Conservation (phyloP, 2,888 invertebrate species). For the Drosophila niveifrons region DNA sequence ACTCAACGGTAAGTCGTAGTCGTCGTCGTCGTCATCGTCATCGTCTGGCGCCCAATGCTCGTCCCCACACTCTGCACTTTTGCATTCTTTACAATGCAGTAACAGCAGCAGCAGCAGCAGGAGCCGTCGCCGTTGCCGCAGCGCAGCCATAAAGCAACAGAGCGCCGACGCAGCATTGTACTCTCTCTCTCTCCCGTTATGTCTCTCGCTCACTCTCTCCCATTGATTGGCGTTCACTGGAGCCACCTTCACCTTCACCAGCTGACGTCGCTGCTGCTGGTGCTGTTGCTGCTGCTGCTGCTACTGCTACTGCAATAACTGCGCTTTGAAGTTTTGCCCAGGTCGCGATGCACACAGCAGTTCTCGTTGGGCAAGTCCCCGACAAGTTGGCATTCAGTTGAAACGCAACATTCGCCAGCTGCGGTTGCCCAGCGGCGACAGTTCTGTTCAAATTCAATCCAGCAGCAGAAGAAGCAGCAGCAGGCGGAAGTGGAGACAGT, state of each 20-base stretch:
- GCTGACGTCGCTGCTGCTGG: slow-evolving; percentile 34
- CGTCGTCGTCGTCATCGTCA: slow-evolving; percentile 43
- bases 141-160: slow-evolving; percentile 27
- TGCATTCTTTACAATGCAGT: slow-evolving; percentile 33
- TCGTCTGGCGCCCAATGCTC: slow-evolving; percentile 63
- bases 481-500: slow-evolving; percentile 6
- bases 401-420: slow-evolving; percentile 84
- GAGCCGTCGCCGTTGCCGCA: slow-evolving; percentile 18
- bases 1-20: slow-evolving; percentile 66
- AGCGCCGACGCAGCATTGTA: slow-evolving; percentile 62
- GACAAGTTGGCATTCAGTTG: slow-evolving; percentile 82
- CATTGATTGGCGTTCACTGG: slow-evolving; percentile 54
- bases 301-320: slow-evolving; percentile 22
- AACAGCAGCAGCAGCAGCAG: slow-evolving; percentile 29
- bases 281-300: slow-evolving; percentile 17
- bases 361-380: slow-evolving; percentile 84
- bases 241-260: slow-evolving; percentile 70
- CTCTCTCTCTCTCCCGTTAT: slow-evolving; percentile 29
- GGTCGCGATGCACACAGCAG: slow-evolving; percentile 74
- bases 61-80: slow-evolving; percentile 26
- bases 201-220: slow-evolving; percentile 29
- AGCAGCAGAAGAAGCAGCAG: slow-evolving; percentile 27
- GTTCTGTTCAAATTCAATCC: slow-evolving; percentile 29
- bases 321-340: slow-evolving; percentile 44
- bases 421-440: slow-evolving; percentile 79